Percentiles rank a stretch among this genome's conserved stretches.
phyloP scores from a whole-genome alignment of 2,113 vertebrate genomes.

The Ellobius talpinus region DNA sequence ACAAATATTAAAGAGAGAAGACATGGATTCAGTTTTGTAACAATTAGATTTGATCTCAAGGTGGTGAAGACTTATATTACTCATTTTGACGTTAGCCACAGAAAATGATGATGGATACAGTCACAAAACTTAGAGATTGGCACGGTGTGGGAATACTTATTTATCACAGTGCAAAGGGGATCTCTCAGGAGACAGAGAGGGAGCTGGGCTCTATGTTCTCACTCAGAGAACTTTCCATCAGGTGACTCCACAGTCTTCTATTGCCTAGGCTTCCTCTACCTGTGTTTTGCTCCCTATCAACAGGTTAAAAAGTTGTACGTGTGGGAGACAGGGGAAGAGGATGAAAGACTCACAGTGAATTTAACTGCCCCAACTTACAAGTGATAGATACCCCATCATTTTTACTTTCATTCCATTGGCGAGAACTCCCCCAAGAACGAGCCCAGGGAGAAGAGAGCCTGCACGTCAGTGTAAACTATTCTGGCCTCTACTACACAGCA shows the following conservation, averaged over 20 bases:
- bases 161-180: rapidly evolving
- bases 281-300: not conserved
- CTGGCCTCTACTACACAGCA: not conserved
- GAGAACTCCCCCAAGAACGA: not conserved
- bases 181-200: not conserved
- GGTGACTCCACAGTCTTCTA: not conserved
- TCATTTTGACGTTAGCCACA: not conserved
- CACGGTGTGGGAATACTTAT: not conserved
- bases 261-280: not conserved
- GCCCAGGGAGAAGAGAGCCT: not conserved
- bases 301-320: not conserved
- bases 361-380: not conserved
- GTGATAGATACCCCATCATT: not conserved
- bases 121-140: not conserved
- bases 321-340: not conserved
- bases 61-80: not conserved
- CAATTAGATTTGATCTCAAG: not conserved
- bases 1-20: conserved; percentile 34
- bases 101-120: not conserved
- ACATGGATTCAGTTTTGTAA: not conserved
- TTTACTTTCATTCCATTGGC: not conserved
- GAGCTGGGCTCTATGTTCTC: not conserved
- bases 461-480: not conserved
- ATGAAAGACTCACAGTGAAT: not conserved
- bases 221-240: not conserved